Evolutionary conservation across 2,797 vertebrate genomes (phyloP), one percentile per base, ranked within the genome.

Genomic region (Argentina silus): DNA sequence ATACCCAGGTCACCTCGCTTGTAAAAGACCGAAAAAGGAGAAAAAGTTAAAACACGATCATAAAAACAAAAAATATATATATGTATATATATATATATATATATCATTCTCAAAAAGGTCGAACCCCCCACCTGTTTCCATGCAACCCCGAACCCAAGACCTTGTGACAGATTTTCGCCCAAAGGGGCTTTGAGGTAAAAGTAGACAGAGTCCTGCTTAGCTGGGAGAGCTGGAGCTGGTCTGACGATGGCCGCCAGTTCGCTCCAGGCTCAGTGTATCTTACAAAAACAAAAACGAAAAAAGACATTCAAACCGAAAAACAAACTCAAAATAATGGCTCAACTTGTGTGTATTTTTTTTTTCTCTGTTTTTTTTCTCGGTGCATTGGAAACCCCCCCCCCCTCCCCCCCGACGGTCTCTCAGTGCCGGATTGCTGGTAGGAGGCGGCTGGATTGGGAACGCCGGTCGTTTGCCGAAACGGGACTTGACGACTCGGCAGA

Each of bases 141-240:
- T 79, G 69, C 81, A 84, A 84, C 86, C 93, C 93, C 93, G 86
- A 92, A 95, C 91, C 91, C 92, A 90, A 94, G 92, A 95, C 94
- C 94, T 91, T 92, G 90, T 91, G 91, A 93, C 88, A 93, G 90
- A 90, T 91, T 92, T 89, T 85, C 90, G 94, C 84, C 95, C 90
- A 91, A 93, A 92, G 93, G 92, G 90, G 90, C 90, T 82, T 95
- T 98, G 97, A 99, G 98, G 97, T 99, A 99, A 99, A 97, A 96
- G 97, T 96, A 94, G 93, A 93, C 90, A 87, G 91, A 94, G 92
- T 93, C 91, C 94, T 93, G 93, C 91, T 93, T 91, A 93, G 92
- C 92, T 89, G 88, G 90, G 83, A 91, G 91, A 91, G 91, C 89
- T 80, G 67, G 90, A 92, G 90, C 86, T 82, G 91, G 77, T 85